Base-by-base conservation (phyloP, 2,888 invertebrate genomes). In the Shargacucullia verbasci region DNA sequence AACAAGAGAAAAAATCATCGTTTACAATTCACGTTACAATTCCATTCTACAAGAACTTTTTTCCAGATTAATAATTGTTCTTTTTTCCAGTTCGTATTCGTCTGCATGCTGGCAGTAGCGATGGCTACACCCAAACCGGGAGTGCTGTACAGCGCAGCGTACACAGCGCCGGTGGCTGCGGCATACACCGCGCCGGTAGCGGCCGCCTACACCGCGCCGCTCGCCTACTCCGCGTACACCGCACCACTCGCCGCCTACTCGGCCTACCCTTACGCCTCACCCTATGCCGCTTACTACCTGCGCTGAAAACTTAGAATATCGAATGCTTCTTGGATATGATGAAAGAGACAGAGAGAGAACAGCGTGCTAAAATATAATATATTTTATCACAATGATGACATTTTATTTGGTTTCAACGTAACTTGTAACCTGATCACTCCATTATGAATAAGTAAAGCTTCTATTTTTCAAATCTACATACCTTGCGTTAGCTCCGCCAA, bases 51-150 rank as follows among this genome's bases (percentile, higher is more conserved):
- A n/a, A n/a, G 35, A 13, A 20, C 2, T 20, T 20, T 20, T 20
- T 20, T 3, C 4, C 20, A 3, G 20, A 20, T 20, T 20, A 20
- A 3, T 20, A 20, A 20, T 4, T 3, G 4, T 20, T 20, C 2
- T 60, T 62, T 57, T 76, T 88, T 80, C 9, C 81, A 95, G 95
- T 82, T 88, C 64, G 69, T 89, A 62, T 84, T 95, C 82, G 86
- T 90, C 44, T 95, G 94, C 75, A 82, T 95, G 75, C 71, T 95
- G 85, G 94, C 92, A 27, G 70, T 92, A 60, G 94, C 91, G 37
- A 85, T 88, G 39, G 70, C 76, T 20, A 66, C 66, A 11, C 76
- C 75, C 49, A 91, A 91, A 70, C 94, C 94, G 14, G 83, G 80
- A 25, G 60, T 87, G 34, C 71, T 87, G 74, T 87, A 87, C 78